Evolutionary conservation across 30 jellyfish, hydroid and myxozoan genomes (phyloP), one percentile per base, ranked within the genome.

Genomic region (Pelagia noctiluca): DNA sequence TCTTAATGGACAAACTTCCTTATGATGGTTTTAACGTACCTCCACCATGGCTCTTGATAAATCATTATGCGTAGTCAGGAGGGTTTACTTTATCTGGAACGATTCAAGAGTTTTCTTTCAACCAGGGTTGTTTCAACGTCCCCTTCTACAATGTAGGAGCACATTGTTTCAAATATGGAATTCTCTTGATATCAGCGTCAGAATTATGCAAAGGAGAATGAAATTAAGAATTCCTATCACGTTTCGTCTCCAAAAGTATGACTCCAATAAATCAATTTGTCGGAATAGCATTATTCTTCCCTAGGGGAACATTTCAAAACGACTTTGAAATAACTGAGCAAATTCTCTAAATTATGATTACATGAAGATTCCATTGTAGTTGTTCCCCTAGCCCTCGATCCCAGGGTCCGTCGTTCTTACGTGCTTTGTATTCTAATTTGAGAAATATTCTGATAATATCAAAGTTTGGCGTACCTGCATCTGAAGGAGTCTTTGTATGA

Each of bases 401-500:
- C 16, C 8, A 42, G 16, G 16, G 16, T 42, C 12, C 16, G 8
- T 42, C 57, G 57, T 5, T 42, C 8, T 42, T 42, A 5, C 16
- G 8, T 8, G 16, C 57, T 5, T 42, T 42, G 8, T 8, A 8
- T 42, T 8, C 57, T 42, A 8, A 16, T 5, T 5, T 5, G 57
- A 42, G 16, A 42, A 42, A 42, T 42, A 42, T 5, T 5, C 8
- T 42, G 57, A 42, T 42, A 42, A 42, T 42, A n/a, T 22, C 30
- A 30, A 13, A 13, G 12, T 48, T 63, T 2, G 13, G 47, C 24
- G 35, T 63, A 32, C 57, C 24, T 63, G 69, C 49, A 82, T 86
- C 80, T 36, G 78, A 33, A 29, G 73, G 80, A 1, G 80, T 53
- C 33, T 42, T 57, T 12, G 94, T 71, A 62, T 89, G 97, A 32